A percentile compares a stretch with the other conserved stretches of the same genome.
Conservation (phyloP, 2,888 invertebrate species). For the Neoitamus cyanurus region DNA sequence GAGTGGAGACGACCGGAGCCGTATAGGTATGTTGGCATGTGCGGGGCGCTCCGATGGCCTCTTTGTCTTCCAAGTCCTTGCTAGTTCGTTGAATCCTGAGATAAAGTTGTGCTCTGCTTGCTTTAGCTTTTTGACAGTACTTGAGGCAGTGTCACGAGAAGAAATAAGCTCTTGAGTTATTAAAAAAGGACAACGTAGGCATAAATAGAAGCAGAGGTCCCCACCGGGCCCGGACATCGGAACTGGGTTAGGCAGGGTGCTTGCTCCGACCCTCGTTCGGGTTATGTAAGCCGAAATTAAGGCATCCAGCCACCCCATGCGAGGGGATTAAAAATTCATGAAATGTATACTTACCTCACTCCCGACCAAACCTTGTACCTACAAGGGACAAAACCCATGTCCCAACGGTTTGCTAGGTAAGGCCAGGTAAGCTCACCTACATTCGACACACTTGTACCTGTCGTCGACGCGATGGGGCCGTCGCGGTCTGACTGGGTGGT, state of each 20-base stretch:
- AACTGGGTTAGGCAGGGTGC: not conserved
- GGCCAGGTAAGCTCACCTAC: not conserved
- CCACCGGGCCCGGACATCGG: not conserved
- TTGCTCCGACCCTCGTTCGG: not conserved
- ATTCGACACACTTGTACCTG: not conserved
- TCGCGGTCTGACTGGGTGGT: not conserved
- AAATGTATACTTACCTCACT: not conserved
- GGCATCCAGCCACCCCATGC: not conserved
- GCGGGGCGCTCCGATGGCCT: not conserved
- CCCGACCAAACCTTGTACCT: not conserved
- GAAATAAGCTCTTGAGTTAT: constrained; percentile 36
- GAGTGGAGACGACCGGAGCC: not conserved
- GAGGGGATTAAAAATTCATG: not conserved
- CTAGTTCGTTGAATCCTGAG: constrained; percentile 18
- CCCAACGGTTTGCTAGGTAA: not conserved
- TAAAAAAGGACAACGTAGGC: not conserved
- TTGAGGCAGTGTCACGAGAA: constrained; percentile 21
- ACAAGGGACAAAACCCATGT: not conserved
- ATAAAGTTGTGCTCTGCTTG: not conserved
- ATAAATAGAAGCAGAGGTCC: not conserved
- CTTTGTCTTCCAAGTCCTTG: constrained; percentile 26
- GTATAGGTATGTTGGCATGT: not conserved
- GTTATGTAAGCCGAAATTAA: not conserved
- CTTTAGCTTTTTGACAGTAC: constrained; percentile 23
- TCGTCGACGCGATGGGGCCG: not conserved